Conservation (phyloP, 2,888 invertebrate species). For the Morpho helenor region DNA sequence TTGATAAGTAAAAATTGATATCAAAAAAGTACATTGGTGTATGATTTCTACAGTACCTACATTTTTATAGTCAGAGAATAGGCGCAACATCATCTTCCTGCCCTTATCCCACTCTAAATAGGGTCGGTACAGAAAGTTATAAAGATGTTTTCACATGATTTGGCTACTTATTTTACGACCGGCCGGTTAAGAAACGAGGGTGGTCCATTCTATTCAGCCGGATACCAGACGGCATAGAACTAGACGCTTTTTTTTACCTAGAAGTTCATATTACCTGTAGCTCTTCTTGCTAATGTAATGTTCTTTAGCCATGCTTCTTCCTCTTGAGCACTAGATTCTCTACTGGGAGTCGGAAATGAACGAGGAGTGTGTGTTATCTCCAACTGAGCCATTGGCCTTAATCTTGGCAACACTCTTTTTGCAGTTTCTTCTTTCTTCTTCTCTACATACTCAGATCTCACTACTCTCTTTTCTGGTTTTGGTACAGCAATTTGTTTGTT, state of each 20-base stretch:
- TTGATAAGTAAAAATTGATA: no score
- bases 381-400: conserved; percentile 79
- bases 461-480: conserved; percentile 35
- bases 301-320: conserved; percentile 91
- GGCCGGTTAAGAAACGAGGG: no score
- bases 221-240: no score
- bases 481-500: conserved; percentile 25
- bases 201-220: no score
- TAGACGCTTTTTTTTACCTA: neutral
- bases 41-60: no score
- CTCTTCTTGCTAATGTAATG: conserved; percentile 85
- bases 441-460: conserved; percentile 57
- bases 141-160: no score
- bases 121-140: no score
- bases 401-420: conserved; percentile 70
- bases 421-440: conserved; percentile 54
- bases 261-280: conserved; percentile 52
- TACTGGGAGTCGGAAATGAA: conserved; percentile 88
- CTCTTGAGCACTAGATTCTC: conserved; percentile 84
- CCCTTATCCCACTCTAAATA: no score
- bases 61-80: no score
- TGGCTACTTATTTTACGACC: no score
- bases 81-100: neutral
- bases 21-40: no score
- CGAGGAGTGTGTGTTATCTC: conserved; percentile 86